Conservation (phyloP, 2,113 vertebrate species). For the Corydoras sp. region DNA sequence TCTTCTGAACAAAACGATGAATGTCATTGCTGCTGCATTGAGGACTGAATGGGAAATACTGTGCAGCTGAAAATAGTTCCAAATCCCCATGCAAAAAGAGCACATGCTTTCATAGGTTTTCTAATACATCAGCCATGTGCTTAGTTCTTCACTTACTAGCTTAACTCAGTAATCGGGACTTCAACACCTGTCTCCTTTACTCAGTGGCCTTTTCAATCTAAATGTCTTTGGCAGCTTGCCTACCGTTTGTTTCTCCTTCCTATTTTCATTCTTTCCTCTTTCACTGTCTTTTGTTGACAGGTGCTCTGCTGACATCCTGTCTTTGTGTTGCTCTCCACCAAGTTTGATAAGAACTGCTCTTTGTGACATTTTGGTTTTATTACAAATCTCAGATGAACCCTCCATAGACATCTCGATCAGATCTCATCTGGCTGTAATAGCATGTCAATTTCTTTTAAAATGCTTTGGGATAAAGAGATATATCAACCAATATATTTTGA, state of each 20-base stretch:
- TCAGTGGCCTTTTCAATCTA: neutral
- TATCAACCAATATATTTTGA: constrained; percentile 18
- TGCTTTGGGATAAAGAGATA: neutral
- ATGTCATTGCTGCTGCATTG: too few species aligned
- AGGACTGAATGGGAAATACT: too few species aligned
- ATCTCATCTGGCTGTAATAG: neutral
- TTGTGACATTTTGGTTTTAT: neutral
- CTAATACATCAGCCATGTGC: neutral
- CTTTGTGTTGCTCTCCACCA: constrained; percentile 1
- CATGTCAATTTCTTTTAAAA: neutral
- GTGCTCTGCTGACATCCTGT: constrained; percentile 11
- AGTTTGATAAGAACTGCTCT: constrained; percentile 4
- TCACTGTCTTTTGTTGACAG: neutral
- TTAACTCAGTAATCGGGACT: neutral
- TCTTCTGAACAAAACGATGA: too few species aligned
- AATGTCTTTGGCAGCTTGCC: neutral
- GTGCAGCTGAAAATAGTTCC: too few species aligned
- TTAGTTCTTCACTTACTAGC: neutral
- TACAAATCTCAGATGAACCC: constrained; percentile 2
- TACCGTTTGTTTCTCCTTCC: constrained; percentile 14
- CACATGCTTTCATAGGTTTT: neutral
- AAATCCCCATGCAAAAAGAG: too few species aligned
- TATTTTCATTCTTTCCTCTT: constrained; percentile 9
- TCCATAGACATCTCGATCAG: neutral
- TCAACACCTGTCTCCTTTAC: constrained; percentile 6